These are phyloP conservation scores for Cyclina sinensis DNA, from an alignment of 1,140 invertebrate species.

Conservation along the genomic window DNA sequence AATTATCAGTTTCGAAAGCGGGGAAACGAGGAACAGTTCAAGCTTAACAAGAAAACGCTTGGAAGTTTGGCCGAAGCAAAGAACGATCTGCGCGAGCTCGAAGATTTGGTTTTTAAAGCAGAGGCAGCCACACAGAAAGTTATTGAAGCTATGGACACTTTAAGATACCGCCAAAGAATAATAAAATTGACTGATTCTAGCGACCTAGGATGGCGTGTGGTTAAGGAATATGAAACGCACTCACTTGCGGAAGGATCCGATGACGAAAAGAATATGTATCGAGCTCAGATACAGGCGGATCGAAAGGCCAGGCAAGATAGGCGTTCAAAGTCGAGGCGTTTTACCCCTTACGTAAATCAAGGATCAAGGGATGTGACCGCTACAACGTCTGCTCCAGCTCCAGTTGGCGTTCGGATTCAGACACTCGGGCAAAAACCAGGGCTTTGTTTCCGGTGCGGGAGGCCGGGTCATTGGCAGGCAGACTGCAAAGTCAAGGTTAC, in stretches of 20 bases:
- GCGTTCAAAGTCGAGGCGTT: not conserved
- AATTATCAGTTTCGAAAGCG: not conserved
- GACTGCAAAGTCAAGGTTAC: conserved; percentile 25
- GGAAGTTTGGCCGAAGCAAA: not conserved
- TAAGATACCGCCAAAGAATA: not conserved
- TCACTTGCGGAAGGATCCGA: conserved; percentile 9
- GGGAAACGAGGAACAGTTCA: conserved; percentile 9
- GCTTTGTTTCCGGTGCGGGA: conserved; percentile 45
- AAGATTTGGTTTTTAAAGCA: not conserved
- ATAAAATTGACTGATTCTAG: not conserved
- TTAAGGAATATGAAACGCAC: conserved; percentile 12
- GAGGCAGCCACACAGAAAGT: not conserved
- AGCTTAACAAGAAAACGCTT: not conserved
- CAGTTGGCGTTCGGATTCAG: not conserved
- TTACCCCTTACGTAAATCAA: not conserved
- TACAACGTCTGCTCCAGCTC: not conserved
- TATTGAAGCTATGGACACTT: not conserved
- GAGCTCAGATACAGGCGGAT: not conserved
- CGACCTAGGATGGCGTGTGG: not conserved
- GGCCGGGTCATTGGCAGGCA: conserved; percentile 31
- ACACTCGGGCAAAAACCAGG: not conserved
- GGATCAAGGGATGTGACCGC: not conserved
- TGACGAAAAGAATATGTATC: conserved; percentile 17
- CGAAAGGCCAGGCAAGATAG: conserved; percentile 1
- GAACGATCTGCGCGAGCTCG: not conserved